These are phyloP conservation scores for Athripsodes cinereus DNA, from an alignment of 2,888 invertebrate species.

Conservation along the genomic window DNA sequence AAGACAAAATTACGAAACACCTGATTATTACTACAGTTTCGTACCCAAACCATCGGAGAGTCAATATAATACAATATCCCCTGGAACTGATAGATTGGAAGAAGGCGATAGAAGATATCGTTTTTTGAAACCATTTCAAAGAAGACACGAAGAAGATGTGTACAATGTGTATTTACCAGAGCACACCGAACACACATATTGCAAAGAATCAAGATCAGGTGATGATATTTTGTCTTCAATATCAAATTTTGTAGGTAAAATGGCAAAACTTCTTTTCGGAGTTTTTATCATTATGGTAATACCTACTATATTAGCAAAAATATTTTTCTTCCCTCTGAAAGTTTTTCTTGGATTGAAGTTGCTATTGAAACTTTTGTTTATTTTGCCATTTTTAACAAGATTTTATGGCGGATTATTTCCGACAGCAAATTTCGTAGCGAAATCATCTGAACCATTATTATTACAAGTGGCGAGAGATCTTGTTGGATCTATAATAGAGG, in stretches of 20 bases:
- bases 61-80: neutral
- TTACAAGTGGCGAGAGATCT: conserved; percentile 17
- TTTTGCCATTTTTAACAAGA: conserved; percentile 47
- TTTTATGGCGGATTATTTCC: conserved; percentile 39
- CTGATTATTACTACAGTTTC: neutral
- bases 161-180: conserved; percentile 10
- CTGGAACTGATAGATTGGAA: neutral
- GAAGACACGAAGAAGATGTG: conserved; percentile 6
- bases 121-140: neutral
- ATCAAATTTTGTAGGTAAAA: conserved; percentile 32
- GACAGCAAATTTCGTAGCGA: conserved; percentile 11
- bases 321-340: conserved; percentile 40
- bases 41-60: neutral
- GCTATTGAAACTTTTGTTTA: conserved; percentile 40
- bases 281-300: conserved; percentile 41
- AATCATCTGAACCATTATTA: conserved; percentile 8
- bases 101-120: neutral
- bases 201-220: conserved; percentile 30
- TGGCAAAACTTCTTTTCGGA: conserved; percentile 46
- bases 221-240: conserved; percentile 19
- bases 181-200: conserved; percentile 13
- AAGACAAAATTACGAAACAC: neutral
- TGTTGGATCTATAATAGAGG: too few species aligned
- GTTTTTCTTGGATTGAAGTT: conserved; percentile 41
- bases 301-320: conserved; percentile 42